Percentiles rank a stretch among this genome's conserved stretches.
Evolutionary conservation across 2,797 vertebrate species (phyloP).

Genomic region (Acipenser transmontanus): DNA sequence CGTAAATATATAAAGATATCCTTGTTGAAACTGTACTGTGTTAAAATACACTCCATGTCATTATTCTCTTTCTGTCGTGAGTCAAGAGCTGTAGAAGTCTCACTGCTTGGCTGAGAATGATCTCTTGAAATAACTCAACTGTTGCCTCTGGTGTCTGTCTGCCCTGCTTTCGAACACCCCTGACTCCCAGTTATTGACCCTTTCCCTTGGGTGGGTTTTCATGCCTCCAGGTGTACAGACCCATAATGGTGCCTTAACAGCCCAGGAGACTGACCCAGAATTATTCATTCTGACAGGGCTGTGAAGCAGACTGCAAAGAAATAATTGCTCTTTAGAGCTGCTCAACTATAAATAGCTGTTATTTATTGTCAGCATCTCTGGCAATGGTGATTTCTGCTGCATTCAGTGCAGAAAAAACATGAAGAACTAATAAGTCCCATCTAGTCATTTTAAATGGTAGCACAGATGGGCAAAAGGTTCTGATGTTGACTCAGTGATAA

Average conservation of each 20-base stretch:
- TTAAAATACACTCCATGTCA: too few relatives aligned
- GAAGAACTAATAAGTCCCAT: too few relatives aligned
- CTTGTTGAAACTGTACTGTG: too few relatives aligned
- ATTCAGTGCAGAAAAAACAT: too few relatives aligned
- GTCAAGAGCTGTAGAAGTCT: constrained; percentile 24
- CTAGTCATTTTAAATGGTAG: too few relatives aligned
- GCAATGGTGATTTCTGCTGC: too few relatives aligned
- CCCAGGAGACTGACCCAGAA: constrained; percentile 8
- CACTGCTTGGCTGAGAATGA: constrained; percentile 7
- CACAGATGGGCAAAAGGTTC: too few relatives aligned
- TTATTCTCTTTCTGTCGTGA: too few relatives aligned
- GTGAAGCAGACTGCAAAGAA: constrained; percentile 52
- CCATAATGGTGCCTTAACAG: constrained; percentile 18
- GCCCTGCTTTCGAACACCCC: constrained; percentile 37
- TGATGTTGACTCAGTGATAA: too few relatives aligned
- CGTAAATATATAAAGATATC: too few relatives aligned
- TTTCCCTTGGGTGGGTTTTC: constrained; percentile 31
- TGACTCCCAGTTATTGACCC: constrained; percentile 30
- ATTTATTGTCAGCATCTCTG: neutral
- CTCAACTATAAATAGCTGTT: neutral
- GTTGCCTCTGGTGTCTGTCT: constrained; percentile 30
- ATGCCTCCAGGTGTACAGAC: constrained; percentile 24
- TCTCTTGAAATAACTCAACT: neutral
- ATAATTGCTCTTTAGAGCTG: constrained; percentile 43
- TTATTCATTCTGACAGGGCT: constrained; percentile 62